These are phyloP conservation scores for Exaiptasia diaphana DNA, from an alignment of 64 coral and sea anemone genomes.

Conservation along the genomic window DNA sequence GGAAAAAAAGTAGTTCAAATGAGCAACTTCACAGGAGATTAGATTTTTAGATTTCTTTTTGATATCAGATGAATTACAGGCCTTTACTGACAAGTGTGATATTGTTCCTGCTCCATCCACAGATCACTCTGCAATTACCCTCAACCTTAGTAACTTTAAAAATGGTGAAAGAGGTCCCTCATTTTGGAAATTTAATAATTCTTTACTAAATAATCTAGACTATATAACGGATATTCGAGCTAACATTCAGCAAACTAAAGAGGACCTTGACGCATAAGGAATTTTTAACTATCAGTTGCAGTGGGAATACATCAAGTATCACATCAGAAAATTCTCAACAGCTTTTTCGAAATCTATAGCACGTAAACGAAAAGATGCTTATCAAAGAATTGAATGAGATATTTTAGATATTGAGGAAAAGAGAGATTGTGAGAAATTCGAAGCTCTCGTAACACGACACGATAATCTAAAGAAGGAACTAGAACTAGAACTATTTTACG, in stretches of 20 bases:
- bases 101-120: background rate
- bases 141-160: background rate
- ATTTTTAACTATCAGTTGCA: background rate
- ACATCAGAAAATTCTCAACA: no score
- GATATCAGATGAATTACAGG: background rate
- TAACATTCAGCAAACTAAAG: constrained; percentile 25
- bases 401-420: no score
- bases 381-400: no score
- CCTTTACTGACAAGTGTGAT: background rate
- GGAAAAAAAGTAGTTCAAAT: background rate
- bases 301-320: no score
- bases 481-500: no score
- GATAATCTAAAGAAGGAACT: no score
- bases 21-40: background rate
- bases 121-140: background rate
- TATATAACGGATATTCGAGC: constrained; percentile 4
- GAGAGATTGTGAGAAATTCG: no score
- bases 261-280: background rate
- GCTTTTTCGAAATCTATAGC: no score
- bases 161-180: background rate
- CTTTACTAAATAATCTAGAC: constrained; percentile 26
- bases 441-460: no score
- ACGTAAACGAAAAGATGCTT: no score
- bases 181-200: constrained; percentile 66
- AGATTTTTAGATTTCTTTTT: constrained; percentile 29